phyloP scores from a whole-genome alignment of 2,113 vertebrate genomes.

The Corvus hawaiiensis region DNA sequence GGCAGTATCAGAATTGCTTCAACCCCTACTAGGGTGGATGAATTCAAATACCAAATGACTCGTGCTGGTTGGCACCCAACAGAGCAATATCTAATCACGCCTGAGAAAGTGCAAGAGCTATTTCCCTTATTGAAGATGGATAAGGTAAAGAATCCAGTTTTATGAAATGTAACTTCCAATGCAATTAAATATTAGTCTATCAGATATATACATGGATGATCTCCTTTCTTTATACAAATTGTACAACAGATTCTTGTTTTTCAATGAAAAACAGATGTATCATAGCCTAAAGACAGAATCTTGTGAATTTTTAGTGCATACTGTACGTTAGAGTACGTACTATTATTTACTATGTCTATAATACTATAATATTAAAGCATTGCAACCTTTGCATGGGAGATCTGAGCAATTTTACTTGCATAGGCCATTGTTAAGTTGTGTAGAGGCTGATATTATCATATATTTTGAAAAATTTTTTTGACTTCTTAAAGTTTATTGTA shows the following conservation, averaged over 20 bases:
- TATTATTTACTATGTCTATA: neutral
- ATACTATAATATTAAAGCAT: neutral
- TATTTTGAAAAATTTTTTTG: neutral
- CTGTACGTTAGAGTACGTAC: neutral
- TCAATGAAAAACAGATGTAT: neutral
- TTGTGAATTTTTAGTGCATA: neutral
- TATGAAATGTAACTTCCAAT: neutral
- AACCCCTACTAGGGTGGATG: conserved; percentile 86
- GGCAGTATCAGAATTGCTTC: conserved; percentile 93
- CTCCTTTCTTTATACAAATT: neutral
- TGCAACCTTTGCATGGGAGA: neutral
- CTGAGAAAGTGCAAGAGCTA: conserved; percentile 87
- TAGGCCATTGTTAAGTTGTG: neutral
- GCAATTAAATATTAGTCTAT: neutral
- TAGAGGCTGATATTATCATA: neutral
- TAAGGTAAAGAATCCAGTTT: conserved; percentile 73
- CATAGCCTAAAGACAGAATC: neutral
- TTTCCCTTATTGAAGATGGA: conserved; percentile 90
- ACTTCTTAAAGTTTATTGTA: neutral
- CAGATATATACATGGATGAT: neutral
- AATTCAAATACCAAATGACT: conserved; percentile 96
- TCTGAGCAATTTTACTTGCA: neutral
- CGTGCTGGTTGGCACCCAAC: conserved; percentile 87
- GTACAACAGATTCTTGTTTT: neutral
- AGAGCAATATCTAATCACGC: conserved; percentile 83